A percentile compares a stretch with the other conserved stretches of the same genome.
Evolutionary conservation across 30 jellyfish, hydroid and myxozoan species (phyloP).

Genomic region (Cassiopea andromeda): DNA sequence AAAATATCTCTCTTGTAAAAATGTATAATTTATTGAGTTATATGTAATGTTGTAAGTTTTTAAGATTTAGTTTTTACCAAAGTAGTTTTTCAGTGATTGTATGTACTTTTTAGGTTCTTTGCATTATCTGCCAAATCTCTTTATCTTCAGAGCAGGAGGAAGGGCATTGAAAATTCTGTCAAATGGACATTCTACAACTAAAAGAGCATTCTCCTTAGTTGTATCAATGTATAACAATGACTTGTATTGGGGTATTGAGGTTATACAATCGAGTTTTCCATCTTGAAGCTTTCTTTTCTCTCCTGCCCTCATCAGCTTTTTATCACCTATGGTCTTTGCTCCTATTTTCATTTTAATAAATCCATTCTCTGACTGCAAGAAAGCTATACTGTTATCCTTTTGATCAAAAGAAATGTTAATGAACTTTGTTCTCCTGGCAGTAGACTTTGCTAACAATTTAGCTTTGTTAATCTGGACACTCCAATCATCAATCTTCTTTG

Average conservation of each 20-base stretch:
- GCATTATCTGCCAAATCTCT: conserved; percentile 61
- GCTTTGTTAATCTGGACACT: conserved; percentile 14
- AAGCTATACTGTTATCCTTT: conserved; percentile 27
- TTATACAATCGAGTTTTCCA: not conserved
- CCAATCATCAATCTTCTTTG: conserved; percentile 67
- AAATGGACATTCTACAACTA: conserved; percentile 76
- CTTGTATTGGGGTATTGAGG: conserved; percentile 6
- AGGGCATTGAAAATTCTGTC: conserved; percentile 46
- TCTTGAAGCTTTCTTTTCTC: conserved; percentile 15
- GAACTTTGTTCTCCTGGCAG: conserved; percentile 11
- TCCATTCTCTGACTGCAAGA: conserved; percentile 60
- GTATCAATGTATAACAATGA: conserved; percentile 58
- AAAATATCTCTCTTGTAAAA: no score
- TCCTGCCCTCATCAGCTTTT: not conserved
- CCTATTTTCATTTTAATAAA: conserved; percentile 66
- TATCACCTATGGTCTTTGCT: not conserved
- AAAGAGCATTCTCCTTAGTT: conserved; percentile 36
- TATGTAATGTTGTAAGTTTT: no score
- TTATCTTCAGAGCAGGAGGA: conserved; percentile 79
- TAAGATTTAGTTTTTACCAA: no score
- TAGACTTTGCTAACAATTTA: conserved; percentile 4
- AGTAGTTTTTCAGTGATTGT: not conserved
- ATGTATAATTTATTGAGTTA: no score
- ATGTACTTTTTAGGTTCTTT: not conserved
- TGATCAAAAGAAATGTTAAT: conserved; percentile 54